These are phyloP conservation scores for Siderastrea siderea DNA, from an alignment of 92 coral and sea anemone species.

Conservation along the genomic window DNA sequence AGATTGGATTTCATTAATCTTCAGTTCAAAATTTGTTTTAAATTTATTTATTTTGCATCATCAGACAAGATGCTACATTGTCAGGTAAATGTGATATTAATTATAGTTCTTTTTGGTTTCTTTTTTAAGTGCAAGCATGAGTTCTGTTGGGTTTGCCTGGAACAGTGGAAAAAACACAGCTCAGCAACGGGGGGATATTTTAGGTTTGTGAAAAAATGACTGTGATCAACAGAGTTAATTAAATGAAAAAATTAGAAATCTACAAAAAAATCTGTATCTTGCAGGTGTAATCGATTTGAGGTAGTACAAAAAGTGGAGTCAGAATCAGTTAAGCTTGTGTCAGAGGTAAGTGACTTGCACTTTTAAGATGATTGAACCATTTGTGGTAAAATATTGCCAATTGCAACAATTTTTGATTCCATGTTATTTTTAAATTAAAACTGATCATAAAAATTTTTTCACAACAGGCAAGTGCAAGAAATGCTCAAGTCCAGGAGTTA, in stretches of 20 bases:
- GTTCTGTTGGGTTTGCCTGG: slow-evolving; percentile 95
- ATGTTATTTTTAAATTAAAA: background rate
- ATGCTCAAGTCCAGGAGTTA: slow-evolving; percentile 78
- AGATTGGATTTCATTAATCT: too few relatives aligned
- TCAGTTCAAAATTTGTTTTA: too few relatives aligned
- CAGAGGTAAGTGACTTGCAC: slow-evolving; percentile 66
- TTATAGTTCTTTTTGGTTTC: background rate
- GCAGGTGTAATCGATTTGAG: slow-evolving; percentile 94
- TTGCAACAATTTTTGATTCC: background rate
- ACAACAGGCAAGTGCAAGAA: slow-evolving; percentile 75
- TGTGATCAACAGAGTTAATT: too few relatives aligned
- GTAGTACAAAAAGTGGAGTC: slow-evolving; percentile 85
- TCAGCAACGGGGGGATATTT: slow-evolving; percentile 99
- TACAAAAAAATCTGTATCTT: background rate
- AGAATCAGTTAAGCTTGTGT: slow-evolving; percentile 82
- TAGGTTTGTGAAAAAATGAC: slow-evolving; percentile 60
- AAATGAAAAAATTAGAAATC: background rate
- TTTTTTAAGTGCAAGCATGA: slow-evolving; percentile 90
- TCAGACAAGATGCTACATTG: too few relatives aligned
- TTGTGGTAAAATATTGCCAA: background rate
- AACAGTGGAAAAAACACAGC: slow-evolving; percentile 97
- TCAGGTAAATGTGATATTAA: background rate
- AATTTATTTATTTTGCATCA: too few relatives aligned
- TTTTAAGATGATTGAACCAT: background rate
- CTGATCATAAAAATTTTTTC: background rate